Evolutionary conservation across 2,888 invertebrate species (phyloP).

Genomic region (Drosophila kokeensis): DNA sequence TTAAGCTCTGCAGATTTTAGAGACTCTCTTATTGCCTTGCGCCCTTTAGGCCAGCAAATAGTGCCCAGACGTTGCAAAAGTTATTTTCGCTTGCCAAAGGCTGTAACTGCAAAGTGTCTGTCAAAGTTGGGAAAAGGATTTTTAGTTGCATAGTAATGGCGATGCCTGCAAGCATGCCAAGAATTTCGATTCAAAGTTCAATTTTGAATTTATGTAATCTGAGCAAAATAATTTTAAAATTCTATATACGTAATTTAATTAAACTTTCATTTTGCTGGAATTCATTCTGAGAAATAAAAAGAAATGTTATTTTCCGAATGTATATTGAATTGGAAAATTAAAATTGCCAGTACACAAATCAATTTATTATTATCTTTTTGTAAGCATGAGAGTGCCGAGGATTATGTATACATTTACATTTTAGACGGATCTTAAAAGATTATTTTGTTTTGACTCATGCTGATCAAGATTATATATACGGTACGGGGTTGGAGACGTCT

Average conservation of each 20-base stretch:
- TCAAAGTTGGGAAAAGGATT: conserved; percentile 33
- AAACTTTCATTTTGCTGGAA: neutral
- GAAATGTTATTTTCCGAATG: neutral
- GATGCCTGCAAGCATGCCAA: neutral
- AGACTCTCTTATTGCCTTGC: conserved; percentile 14
- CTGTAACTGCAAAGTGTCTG: conserved; percentile 32
- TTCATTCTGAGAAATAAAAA: neutral
- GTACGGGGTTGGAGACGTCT: neutral
- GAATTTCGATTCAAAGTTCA: neutral
- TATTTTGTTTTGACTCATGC: neutral
- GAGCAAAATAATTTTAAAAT: neutral
- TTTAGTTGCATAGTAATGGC: conserved; percentile 10
- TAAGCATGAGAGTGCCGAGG: neutral
- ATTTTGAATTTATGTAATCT: neutral
- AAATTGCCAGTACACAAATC: neutral
- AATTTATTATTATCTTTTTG: neutral
- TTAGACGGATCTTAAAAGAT: too few species aligned
- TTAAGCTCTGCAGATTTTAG: conserved; percentile 46
- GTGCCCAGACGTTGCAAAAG: conserved; percentile 51
- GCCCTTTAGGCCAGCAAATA: conserved; percentile 48
- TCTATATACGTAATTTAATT: neutral
- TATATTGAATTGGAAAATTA: neutral
- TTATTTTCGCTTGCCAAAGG: conserved; percentile 41
- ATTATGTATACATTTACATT: neutral
- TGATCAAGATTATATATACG: neutral